A percentile compares a stretch with the other conserved stretches of the same genome.
phyloP scores from a whole-genome alignment of 2,113 vertebrate genomes.

The Laterallus jamaicensis region DNA sequence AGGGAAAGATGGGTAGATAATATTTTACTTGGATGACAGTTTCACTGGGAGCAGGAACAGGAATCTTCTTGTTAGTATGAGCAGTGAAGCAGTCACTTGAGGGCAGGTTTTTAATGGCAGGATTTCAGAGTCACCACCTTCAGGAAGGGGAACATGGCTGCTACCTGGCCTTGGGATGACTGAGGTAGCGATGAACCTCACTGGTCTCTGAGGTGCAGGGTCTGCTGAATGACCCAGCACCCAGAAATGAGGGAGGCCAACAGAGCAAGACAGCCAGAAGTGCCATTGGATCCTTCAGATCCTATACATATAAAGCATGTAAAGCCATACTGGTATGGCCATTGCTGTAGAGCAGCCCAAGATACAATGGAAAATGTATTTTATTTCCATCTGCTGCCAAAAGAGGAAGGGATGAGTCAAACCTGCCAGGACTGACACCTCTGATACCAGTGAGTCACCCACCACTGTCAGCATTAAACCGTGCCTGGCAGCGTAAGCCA shows the following conservation, averaged over 20 bases:
- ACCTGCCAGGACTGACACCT: constrained; percentile 32
- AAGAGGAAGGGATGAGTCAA: constrained; percentile 53
- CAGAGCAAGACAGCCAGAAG: not conserved
- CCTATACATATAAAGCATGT: not conserved
- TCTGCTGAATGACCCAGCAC: not conserved
- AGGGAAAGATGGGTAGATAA: not conserved
- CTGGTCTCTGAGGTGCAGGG: not conserved
- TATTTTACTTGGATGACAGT: not conserved
- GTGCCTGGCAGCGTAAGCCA: constrained; percentile 10
- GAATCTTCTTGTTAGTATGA: not conserved
- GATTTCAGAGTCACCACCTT: not conserved
- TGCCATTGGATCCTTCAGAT: not conserved
- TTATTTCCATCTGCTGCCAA: constrained; percentile 3
- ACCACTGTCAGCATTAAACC: not conserved
- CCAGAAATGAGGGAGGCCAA: not conserved
- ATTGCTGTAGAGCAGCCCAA: not conserved
- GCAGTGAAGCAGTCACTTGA: not conserved
- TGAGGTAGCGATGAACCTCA: not conserved
- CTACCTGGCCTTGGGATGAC: not conserved
- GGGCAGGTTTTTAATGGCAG: not conserved
- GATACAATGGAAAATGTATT: not conserved
- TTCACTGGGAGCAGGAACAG: not conserved
- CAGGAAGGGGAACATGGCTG: not conserved
- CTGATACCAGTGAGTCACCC: constrained; percentile 51
- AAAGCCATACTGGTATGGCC: not conserved